A percentile compares a stretch with the other conserved stretches of the same genome.
These are phyloP conservation scores for Apotomis betuletana DNA, from an alignment of 2,888 invertebrate species.

Conservation along the genomic window DNA sequence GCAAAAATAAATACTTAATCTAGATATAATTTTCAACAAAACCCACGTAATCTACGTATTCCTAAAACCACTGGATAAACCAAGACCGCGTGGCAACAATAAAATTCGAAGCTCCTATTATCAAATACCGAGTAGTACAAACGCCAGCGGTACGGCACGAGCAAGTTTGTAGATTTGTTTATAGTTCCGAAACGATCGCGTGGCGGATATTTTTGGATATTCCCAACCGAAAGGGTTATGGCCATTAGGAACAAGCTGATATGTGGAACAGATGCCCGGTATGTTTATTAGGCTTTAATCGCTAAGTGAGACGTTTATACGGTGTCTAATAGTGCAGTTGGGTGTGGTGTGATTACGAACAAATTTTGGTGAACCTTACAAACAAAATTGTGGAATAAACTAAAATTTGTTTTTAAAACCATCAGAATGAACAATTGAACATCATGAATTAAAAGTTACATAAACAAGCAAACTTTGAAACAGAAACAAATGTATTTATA, in stretches of 20 bases:
- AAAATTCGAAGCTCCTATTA: conserved; percentile 23
- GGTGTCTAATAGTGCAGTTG: not conserved
- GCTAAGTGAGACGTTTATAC: conserved; percentile 50
- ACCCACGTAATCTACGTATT: too few relatives aligned
- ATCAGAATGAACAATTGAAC: too few relatives aligned
- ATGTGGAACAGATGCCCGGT: conserved; percentile 64
- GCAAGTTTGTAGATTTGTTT: conserved; percentile 49
- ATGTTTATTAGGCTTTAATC: conserved; percentile 67
- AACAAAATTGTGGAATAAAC: not conserved
- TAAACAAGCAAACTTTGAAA: conserved; percentile 11
- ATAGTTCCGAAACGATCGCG: conserved; percentile 43
- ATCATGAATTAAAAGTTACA: not conserved
- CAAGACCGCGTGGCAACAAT: conserved; percentile 4
- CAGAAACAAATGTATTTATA: not conserved
- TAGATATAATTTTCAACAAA: too few relatives aligned
- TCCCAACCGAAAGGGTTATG: conserved; percentile 52
- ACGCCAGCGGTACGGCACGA: conserved; percentile 7
- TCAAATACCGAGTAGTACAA: conserved; percentile 14
- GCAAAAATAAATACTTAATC: too few relatives aligned
- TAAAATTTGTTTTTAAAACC: not conserved
- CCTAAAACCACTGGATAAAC: too few relatives aligned
- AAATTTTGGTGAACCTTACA: not conserved
- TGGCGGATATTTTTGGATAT: conserved; percentile 36
- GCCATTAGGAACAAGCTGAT: conserved; percentile 49
- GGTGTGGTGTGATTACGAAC: not conserved